Evolutionary conservation across 64 coral and sea anemone genomes (phyloP).

Genomic region (Montipora capricornis): DNA sequence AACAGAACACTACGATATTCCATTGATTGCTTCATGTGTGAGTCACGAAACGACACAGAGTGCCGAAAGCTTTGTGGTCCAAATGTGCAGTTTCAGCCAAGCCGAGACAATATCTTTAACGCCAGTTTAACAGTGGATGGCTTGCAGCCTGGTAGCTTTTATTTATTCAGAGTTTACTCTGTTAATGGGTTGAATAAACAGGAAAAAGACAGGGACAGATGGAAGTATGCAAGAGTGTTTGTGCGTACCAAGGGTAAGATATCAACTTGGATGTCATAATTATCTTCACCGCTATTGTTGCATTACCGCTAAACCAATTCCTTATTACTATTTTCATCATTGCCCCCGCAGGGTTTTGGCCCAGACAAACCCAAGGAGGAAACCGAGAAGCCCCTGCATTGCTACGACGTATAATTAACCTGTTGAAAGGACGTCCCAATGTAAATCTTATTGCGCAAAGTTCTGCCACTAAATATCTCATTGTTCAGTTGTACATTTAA

Average conservation of each 20-base stretch:
- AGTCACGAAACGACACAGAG: neutral
- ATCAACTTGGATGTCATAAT: too few species aligned
- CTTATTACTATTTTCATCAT: too few species aligned
- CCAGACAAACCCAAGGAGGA: too few species aligned
- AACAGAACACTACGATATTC: neutral
- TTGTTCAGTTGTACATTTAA: too few species aligned
- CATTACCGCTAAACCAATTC: too few species aligned
- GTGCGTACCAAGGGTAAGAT: slow-evolving; percentile 28
- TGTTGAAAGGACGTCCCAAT: too few species aligned
- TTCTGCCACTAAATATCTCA: too few species aligned
- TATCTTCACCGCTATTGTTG: too few species aligned
- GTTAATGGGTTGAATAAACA: slow-evolving; percentile 27
- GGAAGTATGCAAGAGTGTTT: slow-evolving; percentile 26
- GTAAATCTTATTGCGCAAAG: too few species aligned
- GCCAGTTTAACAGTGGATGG: neutral
- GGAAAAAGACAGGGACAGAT: neutral
- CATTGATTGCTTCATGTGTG: slow-evolving; percentile 48
- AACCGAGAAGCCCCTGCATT: neutral
- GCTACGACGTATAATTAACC: neutral
- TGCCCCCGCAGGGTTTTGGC: too few species aligned
- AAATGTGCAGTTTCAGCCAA: slow-evolving; percentile 9
- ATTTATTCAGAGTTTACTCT: slow-evolving; percentile 35
- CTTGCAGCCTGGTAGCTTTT: neutral
- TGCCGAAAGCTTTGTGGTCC: neutral
- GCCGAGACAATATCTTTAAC: neutral